Evolutionary conservation across 2,888 invertebrate species (phyloP), one percentile per base, ranked within the genome.

Genomic region (Halictus ligatus): DNA sequence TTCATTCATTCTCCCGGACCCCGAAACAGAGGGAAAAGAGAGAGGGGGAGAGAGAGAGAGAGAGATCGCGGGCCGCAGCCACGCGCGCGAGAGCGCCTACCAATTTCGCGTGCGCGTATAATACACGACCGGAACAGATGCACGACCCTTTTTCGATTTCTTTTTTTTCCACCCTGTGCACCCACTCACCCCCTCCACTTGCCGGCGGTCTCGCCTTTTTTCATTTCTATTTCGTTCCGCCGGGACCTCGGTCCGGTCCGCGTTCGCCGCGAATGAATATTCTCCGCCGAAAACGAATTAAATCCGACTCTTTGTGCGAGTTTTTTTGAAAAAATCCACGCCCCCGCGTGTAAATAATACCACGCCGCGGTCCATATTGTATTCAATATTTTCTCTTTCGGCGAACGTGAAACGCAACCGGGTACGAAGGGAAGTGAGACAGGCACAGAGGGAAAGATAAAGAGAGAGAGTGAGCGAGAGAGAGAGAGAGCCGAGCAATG

Each of bases 281-380:
- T 83, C 89, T 84, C 87, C 79, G 78, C 81, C 82, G 76, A 90
- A 91, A 91, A 90, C 84, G 90, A 91, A 84, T 91, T 89, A 91
- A 91, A 89, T 88, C 85, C 91, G 82, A 83, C 90, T 88, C 91
- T 90, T 89, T 91, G 90, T 89, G 85, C 81, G 50, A 76, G 43
- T 81, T 91, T 78, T 78, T 87, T 86, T 69, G 46, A 60, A 72
- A 84, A 84, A 90, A 85, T 90, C 84, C 86, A 85, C 81, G 75
- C 90, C 69, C 72, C 75, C 83, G 81, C 85, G 85, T 87, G 89
- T 91, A 91, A 91, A 91, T 91, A 91, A 91, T 89, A 88, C 88
- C 81, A 71, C 73, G 69, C 54, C 54, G 64, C 76, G 78, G 81
- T 78, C 81, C 82, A 88, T 91, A 91, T 90, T 90, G 90, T 90